Conservation (phyloP, 2,797 vertebrate genomes). For the Pangasius larnaudii region DNA sequence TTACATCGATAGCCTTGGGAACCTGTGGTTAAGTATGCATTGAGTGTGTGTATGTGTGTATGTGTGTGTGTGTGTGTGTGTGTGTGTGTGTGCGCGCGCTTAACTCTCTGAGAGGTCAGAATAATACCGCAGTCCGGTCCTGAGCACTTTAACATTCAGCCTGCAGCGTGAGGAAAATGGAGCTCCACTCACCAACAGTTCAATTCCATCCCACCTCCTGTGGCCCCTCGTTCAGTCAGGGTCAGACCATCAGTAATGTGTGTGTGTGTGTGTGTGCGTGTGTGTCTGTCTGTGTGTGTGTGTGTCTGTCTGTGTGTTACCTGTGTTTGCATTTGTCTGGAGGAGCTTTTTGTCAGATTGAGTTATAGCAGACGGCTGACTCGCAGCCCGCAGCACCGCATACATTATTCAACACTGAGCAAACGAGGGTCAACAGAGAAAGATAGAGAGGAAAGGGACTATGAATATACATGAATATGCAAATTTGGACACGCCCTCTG, state of each 20-base stretch:
- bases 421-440: background rate
- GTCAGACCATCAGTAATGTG: constrained; percentile 26
- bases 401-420: constrained; percentile 40
- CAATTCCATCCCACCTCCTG: constrained; percentile 27
- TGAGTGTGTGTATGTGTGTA: too few relatives aligned
- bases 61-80: background rate
- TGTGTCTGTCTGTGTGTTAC: background rate
- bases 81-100: background rate
- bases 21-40: constrained; percentile 2
- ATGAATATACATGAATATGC: background rate
- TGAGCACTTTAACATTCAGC: constrained; percentile 29
- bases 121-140: background rate
- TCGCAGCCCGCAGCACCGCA: constrained; percentile 16
- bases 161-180: constrained; percentile 33
- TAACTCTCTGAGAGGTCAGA: background rate
- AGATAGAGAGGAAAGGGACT: background rate
- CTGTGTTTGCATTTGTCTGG: constrained; percentile 24
- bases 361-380: constrained; percentile 38
- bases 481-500: background rate
- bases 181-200: constrained; percentile 28
- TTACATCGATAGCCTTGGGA: background rate
- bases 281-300: constrained; percentile 11
- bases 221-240: constrained; percentile 28
- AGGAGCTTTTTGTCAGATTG: constrained; percentile 20
- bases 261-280: constrained; percentile 25